Evolutionary conservation across 2,797 vertebrate species (phyloP).

Genomic region (Scolopax bukidnonensis): DNA sequence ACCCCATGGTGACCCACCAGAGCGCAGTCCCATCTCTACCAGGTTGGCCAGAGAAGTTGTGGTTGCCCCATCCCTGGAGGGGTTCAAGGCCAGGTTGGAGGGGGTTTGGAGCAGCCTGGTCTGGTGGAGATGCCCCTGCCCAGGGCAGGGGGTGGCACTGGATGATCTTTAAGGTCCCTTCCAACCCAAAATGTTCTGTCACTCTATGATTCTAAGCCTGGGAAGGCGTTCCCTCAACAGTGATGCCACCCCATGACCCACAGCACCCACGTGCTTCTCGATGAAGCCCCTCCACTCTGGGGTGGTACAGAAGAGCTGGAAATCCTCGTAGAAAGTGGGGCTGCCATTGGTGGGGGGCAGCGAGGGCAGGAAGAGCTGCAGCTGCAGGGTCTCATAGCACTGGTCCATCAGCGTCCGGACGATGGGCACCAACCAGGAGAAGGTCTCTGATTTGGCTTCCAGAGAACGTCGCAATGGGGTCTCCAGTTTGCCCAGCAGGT

Average conservation of each 20-base stretch:
- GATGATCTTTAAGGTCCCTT: too few species aligned
- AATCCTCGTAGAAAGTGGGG: slow-evolving; percentile 92
- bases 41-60: too few species aligned
- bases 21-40: neutral
- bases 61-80: too few species aligned
- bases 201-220: neutral
- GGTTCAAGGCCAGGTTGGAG: too few species aligned
- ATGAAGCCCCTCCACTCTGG: slow-evolving; percentile 92
- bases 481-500: slow-evolving; percentile 85
- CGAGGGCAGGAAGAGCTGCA: slow-evolving; percentile 88
- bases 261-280: slow-evolving; percentile 83
- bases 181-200: too few species aligned
- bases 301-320: slow-evolving; percentile 88
- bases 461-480: slow-evolving; percentile 72
- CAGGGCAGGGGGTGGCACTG: too few species aligned
- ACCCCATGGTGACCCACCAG: rapidly evolving
- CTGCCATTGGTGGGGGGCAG: slow-evolving; percentile 94
- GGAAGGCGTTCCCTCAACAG: rapidly evolving
- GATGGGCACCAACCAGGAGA: slow-evolving; percentile 90
- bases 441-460: slow-evolving; percentile 76
- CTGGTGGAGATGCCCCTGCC: too few species aligned
- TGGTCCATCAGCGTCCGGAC: slow-evolving; percentile 91
- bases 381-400: slow-evolving; percentile 84
- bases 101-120: too few species aligned
- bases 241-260: rapidly evolving